Evolutionary conservation across 2,888 invertebrate genomes (phyloP).

Genomic region (Trissonchulus sp.): DNA sequence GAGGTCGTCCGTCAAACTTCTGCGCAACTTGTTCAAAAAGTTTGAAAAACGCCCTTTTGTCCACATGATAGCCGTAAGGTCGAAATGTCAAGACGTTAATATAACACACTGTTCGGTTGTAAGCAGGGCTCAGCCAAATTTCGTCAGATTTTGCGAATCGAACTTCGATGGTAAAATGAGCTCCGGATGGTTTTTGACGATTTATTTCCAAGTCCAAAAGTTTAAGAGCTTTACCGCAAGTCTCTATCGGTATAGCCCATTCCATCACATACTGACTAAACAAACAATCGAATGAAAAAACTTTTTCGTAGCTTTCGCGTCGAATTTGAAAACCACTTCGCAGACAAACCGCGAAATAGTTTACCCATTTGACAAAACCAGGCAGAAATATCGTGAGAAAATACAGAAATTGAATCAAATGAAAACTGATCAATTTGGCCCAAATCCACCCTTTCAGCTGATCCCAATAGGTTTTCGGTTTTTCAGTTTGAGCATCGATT

Average conservation of each 20-base stretch:
- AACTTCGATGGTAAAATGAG: conserved; percentile 53
- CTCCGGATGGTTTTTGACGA: conserved; percentile 44
- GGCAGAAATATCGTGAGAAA: conserved; percentile 48
- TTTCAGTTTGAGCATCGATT: background rate
- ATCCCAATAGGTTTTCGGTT: conserved; percentile 30
- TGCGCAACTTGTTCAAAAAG: conserved; percentile 49
- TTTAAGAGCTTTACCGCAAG: conserved; percentile 39
- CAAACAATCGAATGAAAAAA: conserved; percentile 53
- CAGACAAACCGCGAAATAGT: conserved; percentile 43
- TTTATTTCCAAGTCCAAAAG: background rate
- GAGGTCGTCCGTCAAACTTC: conserved; percentile 51
- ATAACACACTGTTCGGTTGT: conserved; percentile 49
- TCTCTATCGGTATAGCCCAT: conserved; percentile 52
- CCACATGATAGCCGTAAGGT: conserved; percentile 49
- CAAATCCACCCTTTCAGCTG: conserved; percentile 43
- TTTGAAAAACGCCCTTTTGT: conserved; percentile 47
- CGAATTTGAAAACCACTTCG: conserved; percentile 37
- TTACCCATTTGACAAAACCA: conserved; percentile 44
- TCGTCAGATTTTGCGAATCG: conserved; percentile 51
- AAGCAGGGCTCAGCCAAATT: conserved; percentile 51
- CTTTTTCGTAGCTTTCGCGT: conserved; percentile 45
- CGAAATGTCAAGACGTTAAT: conserved; percentile 53
- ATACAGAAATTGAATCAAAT: conserved; percentile 48
- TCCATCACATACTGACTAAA: conserved; percentile 54
- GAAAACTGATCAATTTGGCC: conserved; percentile 49